Percentiles rank a stretch among this genome's conserved stretches.
These are phyloP conservation scores for Hoplostethus atlanticus DNA, from an alignment of 2,797 vertebrate species.

Conservation along the genomic window DNA sequence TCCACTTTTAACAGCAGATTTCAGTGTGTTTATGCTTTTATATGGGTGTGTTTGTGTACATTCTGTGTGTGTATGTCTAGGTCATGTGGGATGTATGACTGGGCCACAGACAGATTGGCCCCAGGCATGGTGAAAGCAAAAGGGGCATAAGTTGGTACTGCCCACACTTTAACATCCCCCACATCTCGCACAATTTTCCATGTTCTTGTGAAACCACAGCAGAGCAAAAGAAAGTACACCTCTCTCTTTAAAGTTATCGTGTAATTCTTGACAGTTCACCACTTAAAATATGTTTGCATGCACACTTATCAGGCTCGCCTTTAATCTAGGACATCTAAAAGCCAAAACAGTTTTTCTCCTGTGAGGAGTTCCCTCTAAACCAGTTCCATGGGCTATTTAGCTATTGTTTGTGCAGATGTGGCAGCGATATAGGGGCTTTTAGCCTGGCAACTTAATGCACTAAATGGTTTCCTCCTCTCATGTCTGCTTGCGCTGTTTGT, in stretches of 20 bases:
- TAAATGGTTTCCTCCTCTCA: constrained; percentile 12
- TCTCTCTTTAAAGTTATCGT: constrained; percentile 11
- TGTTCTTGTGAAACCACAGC: constrained; percentile 6
- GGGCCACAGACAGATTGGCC: background rate
- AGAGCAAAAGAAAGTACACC: constrained; percentile 11
- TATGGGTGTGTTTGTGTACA: background rate
- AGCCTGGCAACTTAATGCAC: constrained; percentile 12
- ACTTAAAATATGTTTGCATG: constrained; percentile 40
- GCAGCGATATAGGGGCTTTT: constrained; percentile 17
- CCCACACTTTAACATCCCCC: background rate
- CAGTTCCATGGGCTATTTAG: constrained; percentile 25
- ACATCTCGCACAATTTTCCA: constrained; percentile 22
- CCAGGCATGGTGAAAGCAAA: no score
- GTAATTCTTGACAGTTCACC: constrained; percentile 28
- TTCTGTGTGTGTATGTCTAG: constrained; percentile 2
- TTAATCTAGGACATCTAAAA: constrained; percentile 11
- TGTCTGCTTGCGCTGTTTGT: constrained; percentile 39
- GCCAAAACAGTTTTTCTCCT: constrained; percentile 13
- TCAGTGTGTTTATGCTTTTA: background rate
- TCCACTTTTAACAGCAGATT: no score
- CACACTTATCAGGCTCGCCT: constrained; percentile 33
- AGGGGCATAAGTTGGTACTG: background rate
- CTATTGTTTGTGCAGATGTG: constrained; percentile 54
- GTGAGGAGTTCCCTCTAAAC: constrained; percentile 47
- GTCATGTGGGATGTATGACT: background rate